Evolutionary conservation across 2,797 vertebrate species (phyloP).

Genomic region (Tapera naevia): DNA sequence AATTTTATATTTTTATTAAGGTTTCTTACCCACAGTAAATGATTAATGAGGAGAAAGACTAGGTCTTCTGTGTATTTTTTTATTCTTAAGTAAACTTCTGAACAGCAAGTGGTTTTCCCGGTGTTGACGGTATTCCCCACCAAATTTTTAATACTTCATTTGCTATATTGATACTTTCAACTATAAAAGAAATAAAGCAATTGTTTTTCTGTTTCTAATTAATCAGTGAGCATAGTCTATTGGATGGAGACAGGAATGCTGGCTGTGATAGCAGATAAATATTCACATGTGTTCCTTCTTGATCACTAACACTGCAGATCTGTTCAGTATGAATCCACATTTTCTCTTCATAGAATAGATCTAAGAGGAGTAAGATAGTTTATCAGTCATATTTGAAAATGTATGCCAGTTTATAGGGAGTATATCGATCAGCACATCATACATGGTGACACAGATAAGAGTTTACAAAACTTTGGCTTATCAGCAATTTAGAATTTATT

Average conservation of each 20-base stretch:
- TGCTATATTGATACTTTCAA: background rate
- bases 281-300: background rate
- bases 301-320: background rate
- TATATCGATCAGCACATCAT: background rate
- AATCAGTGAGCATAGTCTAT: background rate
- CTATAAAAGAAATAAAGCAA: background rate
- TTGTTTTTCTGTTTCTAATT: background rate
- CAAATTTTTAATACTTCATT: background rate
- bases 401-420: background rate
- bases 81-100: background rate
- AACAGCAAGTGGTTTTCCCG: background rate
- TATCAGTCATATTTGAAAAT: background rate
- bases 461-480: too few species aligned
- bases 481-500: too few species aligned
- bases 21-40: background rate
- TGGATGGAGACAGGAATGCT: background rate
- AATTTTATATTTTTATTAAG: conserved; percentile 12
- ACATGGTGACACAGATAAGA: background rate
- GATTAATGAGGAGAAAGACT: background rate
- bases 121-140: background rate
- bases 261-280: background rate
- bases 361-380: background rate
- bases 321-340: background rate
- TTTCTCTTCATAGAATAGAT: background rate
- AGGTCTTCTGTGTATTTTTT: background rate